Percentiles rank a stretch among this genome's conserved stretches.
phyloP scores from a whole-genome alignment of 1,140 invertebrate genomes.

The Oryzaephilus surinamensis region DNA sequence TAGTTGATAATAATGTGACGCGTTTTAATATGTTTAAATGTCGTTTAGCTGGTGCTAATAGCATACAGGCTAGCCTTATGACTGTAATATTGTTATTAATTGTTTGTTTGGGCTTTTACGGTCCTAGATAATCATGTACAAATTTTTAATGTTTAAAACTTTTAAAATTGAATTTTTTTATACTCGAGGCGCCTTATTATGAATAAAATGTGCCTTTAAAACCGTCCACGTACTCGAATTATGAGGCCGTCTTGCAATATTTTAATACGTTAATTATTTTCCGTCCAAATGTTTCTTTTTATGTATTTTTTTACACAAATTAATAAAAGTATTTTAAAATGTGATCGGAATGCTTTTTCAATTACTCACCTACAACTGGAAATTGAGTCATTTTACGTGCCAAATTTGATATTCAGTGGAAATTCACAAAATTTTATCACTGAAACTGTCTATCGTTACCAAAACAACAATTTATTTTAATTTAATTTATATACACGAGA shows the following conservation, averaged over 20 bases:
- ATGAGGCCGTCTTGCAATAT: constrained; percentile 10
- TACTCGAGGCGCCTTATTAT: too few relatives aligned
- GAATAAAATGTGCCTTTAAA: constrained; percentile 4
- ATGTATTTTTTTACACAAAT: too few relatives aligned
- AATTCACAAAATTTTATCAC: too few relatives aligned
- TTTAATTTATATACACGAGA: too few relatives aligned
- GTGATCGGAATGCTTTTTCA: too few relatives aligned
- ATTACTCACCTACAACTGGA: too few relatives aligned
- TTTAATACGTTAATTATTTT: constrained; percentile 8
- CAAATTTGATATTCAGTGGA: too few relatives aligned
- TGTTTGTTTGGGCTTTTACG: constrained; percentile 14
- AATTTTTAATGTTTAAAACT: neutral
- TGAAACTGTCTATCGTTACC: too few relatives aligned
- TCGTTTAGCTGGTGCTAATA: constrained; percentile 68
- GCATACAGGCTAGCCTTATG: constrained; percentile 18
- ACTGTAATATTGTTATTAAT: constrained; percentile 16
- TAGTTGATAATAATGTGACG: constrained; percentile 65
- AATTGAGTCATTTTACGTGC: too few relatives aligned
- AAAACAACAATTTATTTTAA: too few relatives aligned
- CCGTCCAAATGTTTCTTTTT: too few relatives aligned
- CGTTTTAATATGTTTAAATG: constrained; percentile 86
- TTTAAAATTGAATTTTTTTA: neutral
- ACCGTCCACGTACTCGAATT: constrained; percentile 7
- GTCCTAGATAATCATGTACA: constrained; percentile 1
- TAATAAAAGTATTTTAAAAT: too few relatives aligned